phyloP scores from a whole-genome alignment of 1,140 invertebrate genomes.

The Luehdorfia chinensis region DNA sequence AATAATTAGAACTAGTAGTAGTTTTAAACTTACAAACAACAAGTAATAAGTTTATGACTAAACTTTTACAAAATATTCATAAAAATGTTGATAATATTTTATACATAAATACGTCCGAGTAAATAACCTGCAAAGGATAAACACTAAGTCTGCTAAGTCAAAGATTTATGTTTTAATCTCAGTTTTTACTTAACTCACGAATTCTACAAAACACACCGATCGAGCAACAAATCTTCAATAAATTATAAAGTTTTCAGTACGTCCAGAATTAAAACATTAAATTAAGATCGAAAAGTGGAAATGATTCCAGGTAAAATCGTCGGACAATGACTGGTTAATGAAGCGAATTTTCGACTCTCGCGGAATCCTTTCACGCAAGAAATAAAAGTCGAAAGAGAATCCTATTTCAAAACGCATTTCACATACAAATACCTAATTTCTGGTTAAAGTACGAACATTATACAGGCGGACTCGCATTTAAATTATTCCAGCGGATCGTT shows the following conservation, averaged over 20 bases:
- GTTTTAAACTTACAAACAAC: too few species aligned
- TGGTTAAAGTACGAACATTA: constrained; percentile 72
- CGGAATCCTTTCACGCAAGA: constrained; percentile 28
- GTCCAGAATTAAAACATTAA: constrained; percentile 14
- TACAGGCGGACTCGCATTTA: constrained; percentile 74
- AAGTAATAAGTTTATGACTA: too few species aligned
- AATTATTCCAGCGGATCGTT: constrained; percentile 76
- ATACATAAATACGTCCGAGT: too few species aligned
- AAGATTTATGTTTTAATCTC: constrained; percentile 10
- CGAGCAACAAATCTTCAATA: not conserved
- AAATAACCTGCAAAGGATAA: too few species aligned
- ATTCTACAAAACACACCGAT: constrained; percentile 6
- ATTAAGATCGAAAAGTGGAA: constrained; percentile 14
- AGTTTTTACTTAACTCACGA: not conserved
- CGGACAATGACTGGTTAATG: constrained; percentile 12
- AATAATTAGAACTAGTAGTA: too few species aligned
- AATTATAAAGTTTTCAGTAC: constrained; percentile 9
- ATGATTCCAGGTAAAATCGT: constrained; percentile 17
- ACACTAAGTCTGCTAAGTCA: too few species aligned
- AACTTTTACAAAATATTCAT: too few species aligned
- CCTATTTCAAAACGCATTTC: constrained; percentile 74
- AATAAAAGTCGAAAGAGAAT: constrained; percentile 62
- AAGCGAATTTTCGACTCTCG: constrained; percentile 11
- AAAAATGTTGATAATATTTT: too few species aligned
- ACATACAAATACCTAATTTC: constrained; percentile 77